Base-by-base conservation (phyloP, 2,113 vertebrate genomes). In the Sterrhoptilus dennistouni region DNA sequence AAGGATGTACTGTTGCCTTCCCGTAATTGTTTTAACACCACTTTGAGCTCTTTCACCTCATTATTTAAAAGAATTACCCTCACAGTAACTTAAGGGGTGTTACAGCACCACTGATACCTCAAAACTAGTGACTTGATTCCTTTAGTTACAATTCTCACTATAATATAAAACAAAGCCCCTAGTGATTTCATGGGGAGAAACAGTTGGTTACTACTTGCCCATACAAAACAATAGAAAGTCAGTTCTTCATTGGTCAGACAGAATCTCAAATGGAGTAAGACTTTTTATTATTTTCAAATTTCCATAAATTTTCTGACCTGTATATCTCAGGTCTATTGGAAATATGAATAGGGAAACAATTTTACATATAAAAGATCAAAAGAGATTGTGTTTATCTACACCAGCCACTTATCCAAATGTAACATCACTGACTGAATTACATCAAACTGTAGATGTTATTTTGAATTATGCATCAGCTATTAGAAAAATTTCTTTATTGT, bases 401-500 rank as follows among this genome's bases (percentile, higher is more conserved):
- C 0, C 19, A 87, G 49, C 11, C 33, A 42, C 19, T 66, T 77
- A 54, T 6, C 18, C 44, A 68, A 90, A 57, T 57, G 64, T 60
- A 90, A 36, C 22, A 75, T 64, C 44, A 64, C 27, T 92, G 66
- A 42, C 18, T 81, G 65, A 90, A 81, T 60, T 68, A 49, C 25
- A 83, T 60, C 44, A 74, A 81, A 50, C 20, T 82, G 49, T 87
- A 85, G 49, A n/a, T 75, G 33, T 93, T 72, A 85, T 64, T 94
- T 91, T 89, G 63, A 95, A 85, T 49, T 75, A 66, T 66, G 35
- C 21, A 53, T 64, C 71, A 95, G 45, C 50, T 82, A 47, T 64
- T 47, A 91, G 59, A 97, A 29, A 49, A 24, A 64, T 75, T 8
- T 93, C 60, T 96, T 88, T 97, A 18, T 95, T 96, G 24, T 47